Conservation (phyloP, 2,888 invertebrate genomes). For the Chymomyza amoena region DNA sequence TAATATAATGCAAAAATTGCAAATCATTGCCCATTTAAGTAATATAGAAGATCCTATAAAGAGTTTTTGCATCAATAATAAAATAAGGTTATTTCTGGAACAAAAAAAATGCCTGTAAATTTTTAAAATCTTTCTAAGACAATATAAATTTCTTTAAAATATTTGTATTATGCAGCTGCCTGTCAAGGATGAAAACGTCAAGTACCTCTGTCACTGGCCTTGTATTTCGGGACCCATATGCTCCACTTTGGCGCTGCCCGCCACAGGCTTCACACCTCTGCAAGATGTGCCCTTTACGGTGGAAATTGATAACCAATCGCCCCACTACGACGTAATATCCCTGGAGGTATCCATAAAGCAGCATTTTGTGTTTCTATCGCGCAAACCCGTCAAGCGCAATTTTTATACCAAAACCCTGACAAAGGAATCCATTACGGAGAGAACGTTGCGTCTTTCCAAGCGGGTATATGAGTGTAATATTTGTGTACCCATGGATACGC, state of each 20-base stretch:
- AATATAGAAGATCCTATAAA: too few species aligned
- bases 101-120: too few species aligned
- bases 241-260: slow-evolving; percentile 80
- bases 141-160: too few species aligned
- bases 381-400: slow-evolving; percentile 73
- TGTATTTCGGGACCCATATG: slow-evolving; percentile 73
- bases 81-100: too few species aligned
- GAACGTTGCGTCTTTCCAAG: slow-evolving; percentile 66
- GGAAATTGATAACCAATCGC: slow-evolving; percentile 83
- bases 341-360: slow-evolving; percentile 72
- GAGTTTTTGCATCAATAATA: too few species aligned
- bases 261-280: slow-evolving; percentile 85
- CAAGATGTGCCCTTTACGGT: slow-evolving; percentile 85
- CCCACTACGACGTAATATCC: slow-evolving; percentile 70
- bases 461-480: slow-evolving; percentile 81
- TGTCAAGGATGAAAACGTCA: slow-evolving; percentile 70
- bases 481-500: slow-evolving; percentile 82
- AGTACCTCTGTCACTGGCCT: slow-evolving; percentile 75
- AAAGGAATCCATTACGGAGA: slow-evolving; percentile 64
- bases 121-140: too few species aligned
- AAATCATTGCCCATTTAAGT: too few species aligned
- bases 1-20: too few species aligned
- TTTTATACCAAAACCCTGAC: slow-evolving; percentile 68
- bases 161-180: slow-evolving; percentile 47
- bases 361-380: slow-evolving; percentile 73